These are phyloP conservation scores for Channa striata DNA, from an alignment of 2,797 vertebrate genomes.

Conservation along the genomic window DNA sequence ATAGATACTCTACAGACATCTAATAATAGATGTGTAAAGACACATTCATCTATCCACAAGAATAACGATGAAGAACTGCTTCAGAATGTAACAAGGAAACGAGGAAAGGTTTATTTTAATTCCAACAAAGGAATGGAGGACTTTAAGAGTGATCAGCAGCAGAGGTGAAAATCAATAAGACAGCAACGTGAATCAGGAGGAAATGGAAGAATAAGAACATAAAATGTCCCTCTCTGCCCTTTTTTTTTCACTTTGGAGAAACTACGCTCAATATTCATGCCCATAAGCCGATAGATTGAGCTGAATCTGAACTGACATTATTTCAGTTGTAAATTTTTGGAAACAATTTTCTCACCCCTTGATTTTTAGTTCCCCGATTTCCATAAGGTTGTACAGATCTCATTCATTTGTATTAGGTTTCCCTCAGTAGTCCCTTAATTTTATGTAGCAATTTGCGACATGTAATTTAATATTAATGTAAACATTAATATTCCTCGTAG, in stretches of 20 bases:
- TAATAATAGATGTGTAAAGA: slow-evolving; percentile 7
- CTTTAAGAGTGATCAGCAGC: slow-evolving; percentile 12
- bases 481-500: too few species aligned
- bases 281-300: slow-evolving; percentile 32
- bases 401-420: too few species aligned
- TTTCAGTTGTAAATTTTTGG: slow-evolving; percentile 24
- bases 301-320: slow-evolving; percentile 36
- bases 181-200: neutral
- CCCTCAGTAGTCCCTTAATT: too few species aligned
- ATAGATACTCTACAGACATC: neutral
- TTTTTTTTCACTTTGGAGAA: neutral
- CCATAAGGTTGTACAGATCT: too few species aligned
- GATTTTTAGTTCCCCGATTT: neutral
- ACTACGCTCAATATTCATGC: slow-evolving; percentile 20
- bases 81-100: neutral
- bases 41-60: neutral
- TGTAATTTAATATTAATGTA: too few species aligned
- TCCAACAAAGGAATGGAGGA: neutral
- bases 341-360: slow-evolving; percentile 23
- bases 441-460: too few species aligned
- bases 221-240: slow-evolving; percentile 4
- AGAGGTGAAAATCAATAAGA: slow-evolving; percentile 36
- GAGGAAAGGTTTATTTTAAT: neutral
- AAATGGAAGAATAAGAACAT: slow-evolving; percentile 15
- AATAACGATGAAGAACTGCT: slow-evolving; percentile 12